Percentiles rank a stretch among this genome's conserved stretches.
phyloP scores from a whole-genome alignment of 2,888 invertebrate species.

The Melanchra persicariae region DNA sequence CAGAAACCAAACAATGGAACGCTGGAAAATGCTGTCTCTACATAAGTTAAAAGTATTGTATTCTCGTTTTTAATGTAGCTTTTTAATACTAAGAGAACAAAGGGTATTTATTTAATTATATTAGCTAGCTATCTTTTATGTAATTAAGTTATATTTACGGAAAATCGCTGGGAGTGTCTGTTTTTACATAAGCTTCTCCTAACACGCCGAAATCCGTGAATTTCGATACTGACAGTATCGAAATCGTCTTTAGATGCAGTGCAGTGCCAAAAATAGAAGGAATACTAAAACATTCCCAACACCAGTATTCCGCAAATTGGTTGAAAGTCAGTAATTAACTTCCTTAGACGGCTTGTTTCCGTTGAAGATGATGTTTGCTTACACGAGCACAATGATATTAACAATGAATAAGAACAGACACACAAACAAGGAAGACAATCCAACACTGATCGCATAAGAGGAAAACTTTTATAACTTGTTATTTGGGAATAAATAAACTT shows the following conservation, averaged over 20 bases:
- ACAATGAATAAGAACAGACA: slow-evolving; percentile 15
- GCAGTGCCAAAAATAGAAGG: no score
- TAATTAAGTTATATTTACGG: slow-evolving; percentile 11
- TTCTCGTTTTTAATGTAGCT: slow-evolving; percentile 50
- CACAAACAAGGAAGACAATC: slow-evolving; percentile 21
- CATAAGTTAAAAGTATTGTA: slow-evolving; percentile 55
- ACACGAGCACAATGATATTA: slow-evolving; percentile 18
- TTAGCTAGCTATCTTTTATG: slow-evolving; percentile 1
- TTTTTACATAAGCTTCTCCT: no score
- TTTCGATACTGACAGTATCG: no score
- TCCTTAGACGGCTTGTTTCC: slow-evolving; percentile 15
- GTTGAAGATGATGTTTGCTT: slow-evolving; percentile 12
- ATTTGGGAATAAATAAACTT: slow-evolving; percentile 44
- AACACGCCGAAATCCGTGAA: no score
- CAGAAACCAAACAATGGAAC: slow-evolving; percentile 63
- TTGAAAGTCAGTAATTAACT: slow-evolving; percentile 34
- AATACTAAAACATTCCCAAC: neutral
- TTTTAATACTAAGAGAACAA: slow-evolving; percentile 55
- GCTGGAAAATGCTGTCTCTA: slow-evolving; percentile 58
- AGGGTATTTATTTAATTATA: slow-evolving; percentile 40
- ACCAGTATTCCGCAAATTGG: no score
- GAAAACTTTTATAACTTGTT: slow-evolving; percentile 32
- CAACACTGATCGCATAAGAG: slow-evolving; percentile 9
- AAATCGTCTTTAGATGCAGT: no score
- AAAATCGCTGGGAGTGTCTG: neutral